Base-by-base conservation (phyloP, 2,797 vertebrate genomes). In the Vultur gryphus region DNA sequence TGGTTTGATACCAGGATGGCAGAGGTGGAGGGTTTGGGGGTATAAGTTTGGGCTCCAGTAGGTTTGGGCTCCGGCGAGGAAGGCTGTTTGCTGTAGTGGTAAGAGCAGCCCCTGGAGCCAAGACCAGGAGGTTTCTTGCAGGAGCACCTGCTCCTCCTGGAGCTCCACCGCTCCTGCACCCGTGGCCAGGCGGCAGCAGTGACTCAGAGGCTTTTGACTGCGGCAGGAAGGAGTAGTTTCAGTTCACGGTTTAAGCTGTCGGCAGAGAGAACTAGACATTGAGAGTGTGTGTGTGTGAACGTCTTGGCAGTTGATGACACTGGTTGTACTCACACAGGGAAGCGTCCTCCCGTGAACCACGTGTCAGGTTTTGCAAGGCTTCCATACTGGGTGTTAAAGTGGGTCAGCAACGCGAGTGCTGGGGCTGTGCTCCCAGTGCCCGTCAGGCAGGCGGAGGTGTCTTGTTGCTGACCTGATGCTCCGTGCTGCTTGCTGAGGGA, bases 111-210 rank as follows among this genome's bases (percentile, higher is more conserved):
- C 37, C 11, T 29, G 16, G 16, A 39, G 35, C 19, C 24, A 43
- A 55, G 35, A n/a, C 7, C 52, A 59, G 78, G 48, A 49, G 16
- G 39, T 44, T 93, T 62, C 59, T 54, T 73, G 35, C 10, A 71
- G 75, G 20, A 70, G 44, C 78, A 87, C 21, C 76, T 67, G 75
- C n/a, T 87, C 7, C 41, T 79, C 33, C 49, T 67, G 73, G 57
- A 94, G 62, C 87, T 84, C 51, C 28, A 8, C 5, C 0, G 2
- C 61, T 67, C 44, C 29, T 33, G 31, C 25, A 17, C 13, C 19
- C 1, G 0, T 2, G 41, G n/a, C 26, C 0, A 1, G 41, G 64
- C 2, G 1, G 64, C 88, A 55, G 61, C 44, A 11, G 61, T 75
- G 83, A 52, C 61, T 91, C 77, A 19, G 55, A 83, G 52, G 15